These are phyloP conservation scores for Numida meleagris DNA, from an alignment of 2,113 vertebrate genomes.

Conservation along the genomic window DNA sequence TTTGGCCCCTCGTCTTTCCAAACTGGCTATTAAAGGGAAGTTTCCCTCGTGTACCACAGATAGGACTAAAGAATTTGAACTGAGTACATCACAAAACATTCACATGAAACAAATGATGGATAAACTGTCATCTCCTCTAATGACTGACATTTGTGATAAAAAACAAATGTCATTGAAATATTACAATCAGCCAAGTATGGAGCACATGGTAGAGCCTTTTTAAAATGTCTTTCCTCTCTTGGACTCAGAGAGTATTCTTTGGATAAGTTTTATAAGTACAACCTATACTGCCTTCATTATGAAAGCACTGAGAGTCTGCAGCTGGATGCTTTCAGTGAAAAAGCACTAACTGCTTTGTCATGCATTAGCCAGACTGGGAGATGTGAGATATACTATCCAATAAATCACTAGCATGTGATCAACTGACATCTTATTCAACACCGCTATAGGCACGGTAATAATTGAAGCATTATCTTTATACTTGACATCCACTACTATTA, in stretches of 20 bases:
- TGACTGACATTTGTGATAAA: too few species aligned
- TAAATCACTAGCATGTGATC: not conserved
- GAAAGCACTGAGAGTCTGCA: not conserved
- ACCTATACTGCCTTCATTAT: not conserved
- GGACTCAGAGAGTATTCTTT: not conserved
- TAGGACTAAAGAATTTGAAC: not conserved
- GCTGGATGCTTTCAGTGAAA: not conserved
- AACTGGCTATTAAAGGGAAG: not conserved
- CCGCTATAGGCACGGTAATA: not conserved
- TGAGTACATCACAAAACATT: not conserved
- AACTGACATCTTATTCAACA: not conserved
- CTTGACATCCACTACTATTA: not conserved
- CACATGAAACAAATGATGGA: not conserved
- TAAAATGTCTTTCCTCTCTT: not conserved
- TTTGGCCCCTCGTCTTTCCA: not conserved
- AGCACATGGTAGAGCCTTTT: not conserved
- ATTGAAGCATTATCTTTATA: not conserved
- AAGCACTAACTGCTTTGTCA: not conserved
- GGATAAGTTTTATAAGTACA: not conserved
- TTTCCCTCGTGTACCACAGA: rapidly evolving
- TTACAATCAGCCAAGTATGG: not conserved
- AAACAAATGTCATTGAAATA: not conserved
- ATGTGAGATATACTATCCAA: not conserved
- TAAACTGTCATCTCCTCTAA: not conserved
- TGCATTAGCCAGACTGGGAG: not conserved